These are phyloP conservation scores for Rhynchonycteris naso DNA, from an alignment of 2,797 vertebrate genomes.

Conservation along the genomic window DNA sequence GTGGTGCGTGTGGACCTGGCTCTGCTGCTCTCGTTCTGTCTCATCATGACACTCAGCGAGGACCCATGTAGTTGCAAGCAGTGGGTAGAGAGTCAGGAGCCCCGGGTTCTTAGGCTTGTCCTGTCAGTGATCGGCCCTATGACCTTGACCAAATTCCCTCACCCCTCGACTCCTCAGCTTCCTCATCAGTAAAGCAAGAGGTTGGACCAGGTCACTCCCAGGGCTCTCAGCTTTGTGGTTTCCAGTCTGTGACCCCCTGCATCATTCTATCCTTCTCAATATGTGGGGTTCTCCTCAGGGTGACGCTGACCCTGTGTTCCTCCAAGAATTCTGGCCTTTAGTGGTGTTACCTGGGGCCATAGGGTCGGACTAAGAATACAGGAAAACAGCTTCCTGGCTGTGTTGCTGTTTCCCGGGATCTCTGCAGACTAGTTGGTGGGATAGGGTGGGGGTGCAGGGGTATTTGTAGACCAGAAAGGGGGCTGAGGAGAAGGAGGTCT, in stretches of 20 bases:
- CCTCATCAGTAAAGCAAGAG: not conserved
- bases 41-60: not conserved
- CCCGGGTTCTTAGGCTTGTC: not conserved
- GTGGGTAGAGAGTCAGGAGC: not conserved
- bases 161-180: not conserved
- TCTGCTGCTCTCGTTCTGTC: not conserved
- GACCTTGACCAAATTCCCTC: not conserved
- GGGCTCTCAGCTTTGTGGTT: not conserved
- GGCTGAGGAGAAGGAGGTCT: not conserved
- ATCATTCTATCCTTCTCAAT: not conserved
- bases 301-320: not conserved
- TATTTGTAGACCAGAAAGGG: not conserved
- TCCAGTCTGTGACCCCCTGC: not conserved
- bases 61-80: not conserved
- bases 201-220: not conserved
- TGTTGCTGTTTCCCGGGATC: not conserved
- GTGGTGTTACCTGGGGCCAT: not conserved
- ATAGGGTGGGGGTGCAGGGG: not conserved
- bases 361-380: not conserved
- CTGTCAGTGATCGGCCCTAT: not conserved
- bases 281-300: not conserved
- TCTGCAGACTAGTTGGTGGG: not conserved
- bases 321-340: not conserved
- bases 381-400: not conserved
- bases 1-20: accelerated